Conservation (phyloP, 2,113 vertebrate genomes). For the Triplophysa rosa region DNA sequence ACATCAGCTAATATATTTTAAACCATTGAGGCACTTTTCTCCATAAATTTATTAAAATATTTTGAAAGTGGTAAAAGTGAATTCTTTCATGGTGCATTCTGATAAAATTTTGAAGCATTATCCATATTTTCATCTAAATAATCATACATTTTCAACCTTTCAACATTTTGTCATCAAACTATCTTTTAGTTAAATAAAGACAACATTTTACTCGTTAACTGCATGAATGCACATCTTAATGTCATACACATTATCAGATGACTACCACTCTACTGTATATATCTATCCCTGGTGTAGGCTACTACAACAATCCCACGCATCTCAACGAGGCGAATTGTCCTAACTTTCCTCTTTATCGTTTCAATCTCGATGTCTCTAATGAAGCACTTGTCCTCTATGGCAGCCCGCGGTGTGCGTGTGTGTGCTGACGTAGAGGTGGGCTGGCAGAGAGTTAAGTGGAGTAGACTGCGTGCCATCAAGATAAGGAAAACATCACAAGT, state of each 20-base stretch:
- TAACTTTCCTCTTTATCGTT: slow-evolving; percentile 8
- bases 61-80: too few relatives aligned
- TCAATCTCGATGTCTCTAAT: slow-evolving; percentile 6
- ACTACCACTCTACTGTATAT: too few relatives aligned
- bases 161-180: neutral
- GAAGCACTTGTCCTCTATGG: slow-evolving; percentile 55
- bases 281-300: too few relatives aligned
- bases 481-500: slow-evolving; percentile 66
- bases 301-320: neutral
- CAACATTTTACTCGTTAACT: neutral
- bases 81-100: too few relatives aligned
- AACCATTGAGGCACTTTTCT: neutral
- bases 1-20: neutral
- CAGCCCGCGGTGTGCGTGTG: slow-evolving; percentile 63
- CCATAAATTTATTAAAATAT: too few relatives aligned
- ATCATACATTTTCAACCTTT: neutral
- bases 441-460: slow-evolving; percentile 71
- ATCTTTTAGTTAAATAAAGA: neutral
- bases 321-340: neutral
- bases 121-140: too few relatives aligned
- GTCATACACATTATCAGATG: too few relatives aligned
- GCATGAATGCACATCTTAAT: neutral
- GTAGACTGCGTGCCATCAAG: slow-evolving; percentile 68
- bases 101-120: too few relatives aligned
- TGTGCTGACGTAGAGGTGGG: slow-evolving; percentile 74